Evolutionary conservation across 2,113 vertebrate species (phyloP), one percentile per base, ranked within the genome.

Genomic region (Prietella phreatophila): DNA sequence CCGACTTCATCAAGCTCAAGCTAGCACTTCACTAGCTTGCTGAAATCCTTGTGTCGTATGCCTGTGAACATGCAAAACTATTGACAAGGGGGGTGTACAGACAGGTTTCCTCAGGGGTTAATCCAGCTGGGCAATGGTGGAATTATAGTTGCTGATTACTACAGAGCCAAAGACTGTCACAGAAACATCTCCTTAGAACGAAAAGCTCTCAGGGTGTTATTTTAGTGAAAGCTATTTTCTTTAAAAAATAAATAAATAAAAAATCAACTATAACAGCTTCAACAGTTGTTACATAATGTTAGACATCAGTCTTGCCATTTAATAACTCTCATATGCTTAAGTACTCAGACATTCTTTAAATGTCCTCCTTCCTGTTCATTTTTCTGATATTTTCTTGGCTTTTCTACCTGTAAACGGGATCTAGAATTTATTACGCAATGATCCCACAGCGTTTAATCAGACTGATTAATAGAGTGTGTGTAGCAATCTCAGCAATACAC

Each of bases 401-500:
- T 76, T 25, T 47, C 42, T 76, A 50, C 5, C 73, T 50, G 1
- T 50, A 76, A 76, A 76, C 0, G 20, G 10, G 10, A 27, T 50
- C 39, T 42, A 50, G 22, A 27, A 47, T 47, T 47, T 47, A 47
- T 76, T 76, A 76, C 47, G 22, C 73, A 47, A 47, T 76, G 73
- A 75, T 75, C 71, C 19, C 71, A 9, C 36, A 42, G 33, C 14
- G 22, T 76, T 50, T 76, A 50, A 42, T 75, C 36, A 75, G 71
- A 42, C 30, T 71, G 73, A 50, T 50, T 76, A 42, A 76, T 25
- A 27, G 42, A 27, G 73, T 50, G 11, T 42, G 42, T 76, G 20
- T 47, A 76, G 73, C 73, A 47, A 76, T 76, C n/a, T 76, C 39
- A 76, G 73, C 39, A 76, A 76, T 36, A 73, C 69, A 39, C 33